Evolutionary conservation across 2,113 vertebrate genomes (phyloP).

Genomic region (Amphilophus citrinellus): DNA sequence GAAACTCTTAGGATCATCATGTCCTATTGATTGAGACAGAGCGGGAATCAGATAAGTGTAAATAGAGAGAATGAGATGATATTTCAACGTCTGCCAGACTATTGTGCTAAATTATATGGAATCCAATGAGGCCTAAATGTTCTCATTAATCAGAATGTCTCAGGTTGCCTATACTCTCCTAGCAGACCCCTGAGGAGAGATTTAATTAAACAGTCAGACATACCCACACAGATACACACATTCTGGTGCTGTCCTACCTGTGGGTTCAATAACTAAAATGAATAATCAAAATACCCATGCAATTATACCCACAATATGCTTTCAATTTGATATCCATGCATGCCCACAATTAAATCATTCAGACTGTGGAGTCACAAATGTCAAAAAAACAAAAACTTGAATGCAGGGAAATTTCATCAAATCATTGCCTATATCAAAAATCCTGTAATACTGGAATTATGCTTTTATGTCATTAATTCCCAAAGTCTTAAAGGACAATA

Average conservation of each 20-base stretch:
- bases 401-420: background rate
- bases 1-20: slow-evolving; percentile 41
- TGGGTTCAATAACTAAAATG: slow-evolving; percentile 37
- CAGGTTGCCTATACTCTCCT: slow-evolving; percentile 43
- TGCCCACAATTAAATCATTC: background rate
- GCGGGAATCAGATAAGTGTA: slow-evolving; percentile 67
- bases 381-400: background rate
- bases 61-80: slow-evolving; percentile 74
- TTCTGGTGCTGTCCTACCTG: slow-evolving; percentile 27
- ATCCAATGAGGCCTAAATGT: slow-evolving; percentile 74
- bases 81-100: slow-evolving; percentile 71
- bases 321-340: slow-evolving; percentile 31
- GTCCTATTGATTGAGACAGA: slow-evolving; percentile 74
- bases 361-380: background rate
- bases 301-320: slow-evolving; percentile 13
- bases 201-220: slow-evolving; percentile 74
- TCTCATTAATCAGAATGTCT: slow-evolving; percentile 79
- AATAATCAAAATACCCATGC: slow-evolving; percentile 50
- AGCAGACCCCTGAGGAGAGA: slow-evolving; percentile 63
- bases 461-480: background rate
- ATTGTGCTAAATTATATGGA: slow-evolving; percentile 63
- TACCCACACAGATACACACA: slow-evolving; percentile 31
- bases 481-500: background rate
- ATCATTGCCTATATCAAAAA: background rate
- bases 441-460: background rate